Evolutionary conservation across 1,140 invertebrate species (phyloP).

Genomic region (Kradibia gibbosae): DNA sequence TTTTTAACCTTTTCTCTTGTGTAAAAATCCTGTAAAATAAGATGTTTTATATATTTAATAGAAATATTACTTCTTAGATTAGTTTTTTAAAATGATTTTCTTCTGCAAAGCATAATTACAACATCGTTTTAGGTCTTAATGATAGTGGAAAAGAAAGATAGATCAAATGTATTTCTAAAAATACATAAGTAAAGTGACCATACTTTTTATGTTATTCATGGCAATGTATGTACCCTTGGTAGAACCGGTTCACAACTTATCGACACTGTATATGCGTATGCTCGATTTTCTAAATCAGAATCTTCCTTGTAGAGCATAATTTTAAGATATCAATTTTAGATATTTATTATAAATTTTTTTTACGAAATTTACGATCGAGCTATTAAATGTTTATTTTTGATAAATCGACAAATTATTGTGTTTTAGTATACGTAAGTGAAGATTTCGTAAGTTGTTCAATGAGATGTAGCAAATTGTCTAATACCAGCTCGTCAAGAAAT

Average conservation of each 20-base stretch:
- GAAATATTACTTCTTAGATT: too few species aligned
- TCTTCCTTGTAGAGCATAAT: not conserved
- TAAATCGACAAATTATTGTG: too few species aligned
- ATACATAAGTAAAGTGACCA: not conserved
- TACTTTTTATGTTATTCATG: not conserved
- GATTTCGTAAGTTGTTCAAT: not conserved
- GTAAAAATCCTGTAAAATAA: too few species aligned
- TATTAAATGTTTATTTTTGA: too few species aligned
- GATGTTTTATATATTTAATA: too few species aligned
- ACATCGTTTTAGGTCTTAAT: not conserved
- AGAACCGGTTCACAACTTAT: not conserved
- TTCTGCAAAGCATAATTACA: too few species aligned
- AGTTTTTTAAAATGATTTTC: too few species aligned
- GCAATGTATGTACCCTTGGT: not conserved
- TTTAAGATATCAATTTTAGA: too few species aligned
- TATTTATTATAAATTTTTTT: too few species aligned
- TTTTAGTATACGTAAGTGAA: not conserved
- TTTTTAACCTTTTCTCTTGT: too few species aligned
- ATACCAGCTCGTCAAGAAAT: not conserved
- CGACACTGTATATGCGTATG: not conserved
- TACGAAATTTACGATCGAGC: too few species aligned
- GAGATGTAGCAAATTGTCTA: not conserved
- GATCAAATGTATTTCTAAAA: not conserved
- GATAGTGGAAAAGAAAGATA: not conserved
- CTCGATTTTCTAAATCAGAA: not conserved